These are phyloP conservation scores for Argyresthia albistria DNA, from an alignment of 2,888 invertebrate species.

Conservation along the genomic window DNA sequence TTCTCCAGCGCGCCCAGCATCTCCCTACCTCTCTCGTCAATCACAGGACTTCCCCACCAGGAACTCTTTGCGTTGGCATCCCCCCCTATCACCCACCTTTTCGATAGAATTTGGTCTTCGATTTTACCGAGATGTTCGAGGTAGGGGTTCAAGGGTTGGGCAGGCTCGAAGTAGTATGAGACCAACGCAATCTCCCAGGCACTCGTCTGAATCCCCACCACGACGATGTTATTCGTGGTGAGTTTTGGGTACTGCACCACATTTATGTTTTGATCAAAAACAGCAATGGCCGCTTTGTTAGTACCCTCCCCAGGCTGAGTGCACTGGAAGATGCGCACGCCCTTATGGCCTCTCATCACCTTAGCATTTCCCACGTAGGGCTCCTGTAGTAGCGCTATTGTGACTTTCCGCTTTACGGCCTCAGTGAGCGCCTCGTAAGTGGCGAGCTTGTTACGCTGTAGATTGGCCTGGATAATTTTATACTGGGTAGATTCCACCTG, in stretches of 20 bases:
- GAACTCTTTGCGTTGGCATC: constrained; percentile 9
- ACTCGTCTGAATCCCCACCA: neutral
- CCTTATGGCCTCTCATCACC: neutral
- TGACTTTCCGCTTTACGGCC: neutral
- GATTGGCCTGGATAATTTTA: constrained; percentile 2
- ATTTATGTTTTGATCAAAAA: neutral
- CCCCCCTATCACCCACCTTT: constrained; percentile 4
- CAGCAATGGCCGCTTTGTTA: constrained; percentile 6
- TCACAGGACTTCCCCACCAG: constrained; percentile 7
- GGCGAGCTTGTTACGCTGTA: neutral
- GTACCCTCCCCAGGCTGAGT: neutral
- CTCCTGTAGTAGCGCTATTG: constrained; percentile 4
- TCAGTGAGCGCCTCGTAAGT: constrained; percentile 1
- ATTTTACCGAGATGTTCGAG: neutral
- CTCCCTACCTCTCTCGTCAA: constrained; percentile 12
- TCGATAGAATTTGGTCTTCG: neutral
- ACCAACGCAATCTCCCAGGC: neutral
- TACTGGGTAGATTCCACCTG: neutral
- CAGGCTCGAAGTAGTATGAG: constrained; percentile 16
- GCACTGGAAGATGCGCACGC: neutral
- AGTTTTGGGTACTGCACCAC: neutral
- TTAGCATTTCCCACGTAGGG: too few relatives aligned
- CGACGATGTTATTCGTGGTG: constrained; percentile 3
- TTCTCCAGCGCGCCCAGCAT: constrained; percentile 11
- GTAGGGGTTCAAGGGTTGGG: constrained; percentile 9